Base-by-base conservation (phyloP, 2,797 vertebrate species). In the Acanthopagrus latus region DNA sequence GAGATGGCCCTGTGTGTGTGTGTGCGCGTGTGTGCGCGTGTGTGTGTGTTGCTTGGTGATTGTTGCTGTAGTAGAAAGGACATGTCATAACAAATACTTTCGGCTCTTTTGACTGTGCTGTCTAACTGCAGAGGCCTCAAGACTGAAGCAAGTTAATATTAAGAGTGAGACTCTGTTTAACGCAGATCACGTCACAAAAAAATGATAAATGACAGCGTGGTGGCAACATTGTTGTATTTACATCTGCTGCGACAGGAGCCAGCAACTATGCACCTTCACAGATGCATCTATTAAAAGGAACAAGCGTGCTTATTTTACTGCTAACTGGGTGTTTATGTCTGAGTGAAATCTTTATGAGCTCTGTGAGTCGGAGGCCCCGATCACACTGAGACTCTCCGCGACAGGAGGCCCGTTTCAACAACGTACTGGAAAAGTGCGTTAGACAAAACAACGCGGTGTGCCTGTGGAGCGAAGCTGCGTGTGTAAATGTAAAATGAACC, bases 221-320 rank as follows among this genome's bases (percentile, higher is more conserved):
- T 16, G 29, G 23, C 1, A 18, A 55, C 2, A 33, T 33, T 33
- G 12, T n/a, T 67, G 50, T 25, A 25, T 56, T 67, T 33, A n/a
- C n/a, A 67, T 20, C 23, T 4, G 20, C 17, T 1, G 14, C 2
- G 14, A 48, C 10, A 38, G 62, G n/a, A 33, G 5, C 11, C 58
- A 11, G 12, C 17, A 50, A 11, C 11, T 38, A 23, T 51, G 66
- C 16, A 16, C 20, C 17, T 29, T 76, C 25, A 63, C 41, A 7
- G n/a, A 8, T 1, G 33, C 25, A 44, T 73, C 43, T 21, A 21
- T 64, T 69, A 38, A 74, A 18, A 68, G 58, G 59, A 64, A 65
- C 29, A 70, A 5, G 7, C 47, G 7, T 33, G 7, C 33, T 58
- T n/a, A 11, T 48, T 46, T 69, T 14, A n/a, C 21, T 44, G 23